These are phyloP conservation scores for Callospermophilus lateralis DNA, from an alignment of 2,113 vertebrate genomes.

Conservation along the genomic window DNA sequence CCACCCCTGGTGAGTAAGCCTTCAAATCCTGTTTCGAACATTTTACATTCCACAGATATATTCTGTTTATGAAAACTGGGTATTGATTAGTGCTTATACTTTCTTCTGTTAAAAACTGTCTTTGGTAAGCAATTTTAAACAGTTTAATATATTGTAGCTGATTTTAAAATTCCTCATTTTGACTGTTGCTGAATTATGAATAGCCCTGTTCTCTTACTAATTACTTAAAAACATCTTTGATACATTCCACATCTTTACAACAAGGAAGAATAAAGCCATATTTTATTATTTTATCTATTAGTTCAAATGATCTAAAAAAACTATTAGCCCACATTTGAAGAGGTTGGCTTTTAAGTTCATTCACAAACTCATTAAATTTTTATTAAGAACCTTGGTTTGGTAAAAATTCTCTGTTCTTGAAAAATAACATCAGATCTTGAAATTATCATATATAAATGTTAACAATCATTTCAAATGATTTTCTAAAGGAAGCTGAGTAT, in stretches of 20 bases:
- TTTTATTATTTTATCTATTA: not conserved
- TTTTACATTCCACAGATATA: conserved; percentile 4
- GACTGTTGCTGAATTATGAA: not conserved
- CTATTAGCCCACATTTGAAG: not conserved
- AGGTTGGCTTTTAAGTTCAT: conserved; percentile 6
- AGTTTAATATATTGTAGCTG: not conserved
- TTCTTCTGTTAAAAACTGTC: not conserved
- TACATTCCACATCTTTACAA: not conserved
- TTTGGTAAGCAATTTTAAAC: conserved; percentile 8
- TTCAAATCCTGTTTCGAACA: not conserved
- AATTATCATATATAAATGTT: conserved; percentile 23
- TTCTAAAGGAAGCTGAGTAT: not conserved
- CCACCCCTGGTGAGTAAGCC: not conserved
- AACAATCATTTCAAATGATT: conserved; percentile 2
- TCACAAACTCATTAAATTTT: not conserved
- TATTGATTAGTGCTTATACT: not conserved
- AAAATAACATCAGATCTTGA: conserved; percentile 11
- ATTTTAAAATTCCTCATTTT: conserved; percentile 48
- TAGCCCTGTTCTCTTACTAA: not conserved
- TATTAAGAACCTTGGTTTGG: not conserved
- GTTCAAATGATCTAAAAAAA: conserved; percentile 12
- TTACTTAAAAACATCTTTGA: conserved; percentile 25
- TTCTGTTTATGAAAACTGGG: not conserved
- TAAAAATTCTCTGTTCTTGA: conserved; percentile 9
- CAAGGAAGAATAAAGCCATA: not conserved